A percentile compares a stretch with the other conserved stretches of the same genome.
Conservation (phyloP, 2,113 vertebrate species). For the Myiopsitta monachus region DNA sequence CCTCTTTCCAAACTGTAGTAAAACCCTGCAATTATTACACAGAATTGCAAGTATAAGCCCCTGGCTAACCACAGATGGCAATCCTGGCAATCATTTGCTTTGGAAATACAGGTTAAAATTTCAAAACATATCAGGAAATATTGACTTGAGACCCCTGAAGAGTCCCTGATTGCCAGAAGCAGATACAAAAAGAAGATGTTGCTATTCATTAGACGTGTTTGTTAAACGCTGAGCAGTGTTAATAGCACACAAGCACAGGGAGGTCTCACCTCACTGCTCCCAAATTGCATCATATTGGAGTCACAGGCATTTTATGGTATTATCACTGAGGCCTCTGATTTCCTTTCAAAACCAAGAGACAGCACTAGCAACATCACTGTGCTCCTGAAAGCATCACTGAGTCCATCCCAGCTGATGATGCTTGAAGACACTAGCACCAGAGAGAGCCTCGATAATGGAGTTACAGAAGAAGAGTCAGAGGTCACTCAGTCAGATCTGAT, state of each 20-base stretch:
- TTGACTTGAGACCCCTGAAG: background rate
- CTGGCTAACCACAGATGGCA: background rate
- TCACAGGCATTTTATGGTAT: background rate
- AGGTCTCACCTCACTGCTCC: background rate
- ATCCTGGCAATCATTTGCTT: background rate
- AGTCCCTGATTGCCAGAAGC: background rate
- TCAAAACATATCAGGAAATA: background rate
- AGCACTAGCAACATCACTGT: background rate
- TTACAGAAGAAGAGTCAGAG: background rate
- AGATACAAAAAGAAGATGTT: background rate
- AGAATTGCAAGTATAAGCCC: background rate
- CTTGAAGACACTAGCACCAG: background rate
- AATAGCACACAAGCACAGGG: background rate
- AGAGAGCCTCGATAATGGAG: background rate
- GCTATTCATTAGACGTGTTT: background rate
- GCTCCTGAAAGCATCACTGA: background rate
- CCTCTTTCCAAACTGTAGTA: background rate
- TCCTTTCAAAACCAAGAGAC: accelerated
- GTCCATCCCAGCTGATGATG: background rate
- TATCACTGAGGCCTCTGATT: background rate
- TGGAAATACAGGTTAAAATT: background rate
- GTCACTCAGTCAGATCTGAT: background rate
- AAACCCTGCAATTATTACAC: background rate
- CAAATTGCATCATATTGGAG: background rate
- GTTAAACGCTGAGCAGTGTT: accelerated